Base-by-base conservation (phyloP, 2,113 vertebrate genomes). In the Saiga tatarica region DNA sequence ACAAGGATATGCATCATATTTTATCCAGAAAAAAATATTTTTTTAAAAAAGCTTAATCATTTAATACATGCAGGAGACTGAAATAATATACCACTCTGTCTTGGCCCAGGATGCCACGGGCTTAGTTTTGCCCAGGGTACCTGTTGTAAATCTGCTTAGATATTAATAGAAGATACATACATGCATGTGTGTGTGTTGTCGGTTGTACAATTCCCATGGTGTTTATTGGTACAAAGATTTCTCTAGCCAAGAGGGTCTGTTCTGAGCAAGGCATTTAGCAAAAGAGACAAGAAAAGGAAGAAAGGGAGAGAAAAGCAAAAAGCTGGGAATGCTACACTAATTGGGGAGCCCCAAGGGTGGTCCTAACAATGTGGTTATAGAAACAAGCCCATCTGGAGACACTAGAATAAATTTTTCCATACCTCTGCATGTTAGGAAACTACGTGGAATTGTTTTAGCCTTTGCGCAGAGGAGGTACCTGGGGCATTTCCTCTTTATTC, bases 301-400 rank as follows among this genome's bases (percentile, higher is more conserved):
- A 53, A 60, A 23, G 5, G 50, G 25, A 57, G 25, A 50, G 53
- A n/a, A 86, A 42, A 92, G 17, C 13, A 47, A 36, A 81, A 45
- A 26, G 5, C 8, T 1, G 6, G 39, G 14, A 33, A 82, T 13
- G 47, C 13, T 50, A 15, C 11, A 1, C 26, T 7, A 53, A 42
- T 0, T 15, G n/a, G 67, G 26, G 21, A 52, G 21, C 33, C 26
- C 52, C 8, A 33, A 42, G 39, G 17, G 52, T 45, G 81, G 57
- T 26, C 19, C 19, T 39, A 36, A 53, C 4, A 5, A 39, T 30
- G 57, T 1, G 0, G 12, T 2, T 2, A 5, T 3, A 47, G 25
- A 50, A 71, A 79, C 23, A 26, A 45, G 62, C 4, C 30, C 17
- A 0, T 60, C 28, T 25, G 47, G 57, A 87, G 81, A 50, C 7